Percentiles rank a stretch among this genome's conserved stretches.
These are phyloP conservation scores for Callocephalon fimbriatum DNA, from an alignment of 2,113 vertebrate genomes.

Conservation along the genomic window DNA sequence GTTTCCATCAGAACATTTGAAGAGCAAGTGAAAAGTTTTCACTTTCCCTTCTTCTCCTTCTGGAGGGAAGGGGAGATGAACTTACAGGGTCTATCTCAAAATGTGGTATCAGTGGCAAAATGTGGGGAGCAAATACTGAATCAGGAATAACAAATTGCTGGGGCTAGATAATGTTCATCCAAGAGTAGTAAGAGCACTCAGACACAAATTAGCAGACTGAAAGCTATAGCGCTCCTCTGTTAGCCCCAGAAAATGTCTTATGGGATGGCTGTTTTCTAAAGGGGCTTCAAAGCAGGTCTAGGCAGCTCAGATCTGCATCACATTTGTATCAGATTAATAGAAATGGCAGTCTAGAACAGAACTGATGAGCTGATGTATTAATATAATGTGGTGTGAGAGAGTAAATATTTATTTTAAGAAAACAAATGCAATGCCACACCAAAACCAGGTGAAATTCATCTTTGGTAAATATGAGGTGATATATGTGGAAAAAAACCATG, in stretches of 20 bases:
- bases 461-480: background rate
- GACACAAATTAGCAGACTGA: background rate
- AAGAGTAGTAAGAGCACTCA: background rate
- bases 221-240: background rate
- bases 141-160: background rate
- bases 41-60: background rate
- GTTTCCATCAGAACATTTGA: background rate
- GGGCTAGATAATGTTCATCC: background rate
- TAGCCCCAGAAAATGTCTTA: background rate
- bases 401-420: background rate
- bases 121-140: background rate
- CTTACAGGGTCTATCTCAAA: background rate
- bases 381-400: background rate
- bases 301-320: background rate
- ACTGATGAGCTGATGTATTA: background rate
- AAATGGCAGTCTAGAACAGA: background rate
- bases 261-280: background rate
- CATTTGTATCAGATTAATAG: background rate
- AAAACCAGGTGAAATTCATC: background rate
- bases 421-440: background rate
- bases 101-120: background rate
- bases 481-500: background rate
- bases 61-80: background rate
- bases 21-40: background rate
- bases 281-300: background rate